phyloP scores from a whole-genome alignment of 2,113 vertebrate species.

The Fulmarus glacialis region DNA sequence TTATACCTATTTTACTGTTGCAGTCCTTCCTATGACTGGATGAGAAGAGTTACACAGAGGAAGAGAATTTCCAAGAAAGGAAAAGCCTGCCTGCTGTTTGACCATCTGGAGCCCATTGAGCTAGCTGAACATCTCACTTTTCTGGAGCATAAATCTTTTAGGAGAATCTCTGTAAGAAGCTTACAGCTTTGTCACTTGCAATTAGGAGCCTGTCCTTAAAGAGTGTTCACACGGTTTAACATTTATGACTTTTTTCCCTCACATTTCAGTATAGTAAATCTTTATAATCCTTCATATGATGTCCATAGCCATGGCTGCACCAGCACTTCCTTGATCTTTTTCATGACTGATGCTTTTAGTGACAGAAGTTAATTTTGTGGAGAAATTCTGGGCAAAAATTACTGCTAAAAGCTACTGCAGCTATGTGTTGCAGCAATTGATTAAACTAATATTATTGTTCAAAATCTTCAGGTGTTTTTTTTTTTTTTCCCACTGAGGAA shows the following conservation, averaged over 20 bases:
- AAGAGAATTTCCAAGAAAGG: constrained; percentile 94
- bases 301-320: not conserved
- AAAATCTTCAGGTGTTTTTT: not conserved
- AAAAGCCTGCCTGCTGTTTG: constrained; percentile 95
- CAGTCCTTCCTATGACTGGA: constrained; percentile 98
- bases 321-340: not conserved
- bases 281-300: not conserved
- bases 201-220: not conserved
- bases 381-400: not conserved
- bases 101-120: constrained; percentile 95
- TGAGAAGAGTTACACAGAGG: constrained; percentile 95
- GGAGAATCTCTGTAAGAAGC: constrained; percentile 92
- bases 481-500: not conserved
- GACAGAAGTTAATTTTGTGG: not conserved
- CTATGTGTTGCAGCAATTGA: not conserved
- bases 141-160: constrained; percentile 95
- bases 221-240: not conserved
- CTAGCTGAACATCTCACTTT: constrained; percentile 98
- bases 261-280: not conserved
- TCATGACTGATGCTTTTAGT: not conserved
- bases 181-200: constrained; percentile 22
- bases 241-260: not conserved
- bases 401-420: not conserved
- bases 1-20: constrained; percentile 26
- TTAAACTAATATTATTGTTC: not conserved